phyloP scores from a whole-genome alignment of 1,140 invertebrate species.

The Pemphigus obesinymphae region DNA sequence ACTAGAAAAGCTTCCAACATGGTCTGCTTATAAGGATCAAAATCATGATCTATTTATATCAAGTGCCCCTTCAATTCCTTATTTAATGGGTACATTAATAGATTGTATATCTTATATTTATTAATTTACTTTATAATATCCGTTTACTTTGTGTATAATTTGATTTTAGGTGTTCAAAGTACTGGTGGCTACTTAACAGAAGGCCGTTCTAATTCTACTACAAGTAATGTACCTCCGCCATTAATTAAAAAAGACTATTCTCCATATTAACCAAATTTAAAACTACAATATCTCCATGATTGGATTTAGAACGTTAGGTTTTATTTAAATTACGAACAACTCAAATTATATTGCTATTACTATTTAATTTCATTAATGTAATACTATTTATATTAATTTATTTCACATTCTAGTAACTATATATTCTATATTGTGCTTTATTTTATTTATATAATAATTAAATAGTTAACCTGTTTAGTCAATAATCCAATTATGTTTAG shows the following conservation, averaged over 20 bases:
- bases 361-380: neutral
- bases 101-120: neutral
- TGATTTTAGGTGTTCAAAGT: constrained; percentile 31
- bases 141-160: neutral
- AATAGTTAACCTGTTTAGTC: neutral
- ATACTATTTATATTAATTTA: constrained; percentile 4
- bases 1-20: constrained; percentile 79
- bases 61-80: constrained; percentile 61
- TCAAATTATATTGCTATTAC: neutral
- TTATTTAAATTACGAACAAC: constrained; percentile 21
- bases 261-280: constrained; percentile 17
- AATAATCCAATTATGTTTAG: neutral
- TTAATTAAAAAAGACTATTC: constrained; percentile 34
- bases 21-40: constrained; percentile 96
- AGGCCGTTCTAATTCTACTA: constrained; percentile 11
- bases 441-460: neutral
- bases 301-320: neutral
- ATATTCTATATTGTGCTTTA: neutral
- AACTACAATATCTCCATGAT: neutral
- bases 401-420: neutral
- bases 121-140: neutral
- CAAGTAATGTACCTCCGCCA: constrained; percentile 34
- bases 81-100: constrained; percentile 62
- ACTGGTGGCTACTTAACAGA: constrained; percentile 31
- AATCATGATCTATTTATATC: constrained; percentile 95